Percentiles rank a stretch among this genome's conserved stretches.
Evolutionary conservation across 1,140 invertebrate genomes (phyloP).

Genomic region (Acyrthosiphon pisum): DNA sequence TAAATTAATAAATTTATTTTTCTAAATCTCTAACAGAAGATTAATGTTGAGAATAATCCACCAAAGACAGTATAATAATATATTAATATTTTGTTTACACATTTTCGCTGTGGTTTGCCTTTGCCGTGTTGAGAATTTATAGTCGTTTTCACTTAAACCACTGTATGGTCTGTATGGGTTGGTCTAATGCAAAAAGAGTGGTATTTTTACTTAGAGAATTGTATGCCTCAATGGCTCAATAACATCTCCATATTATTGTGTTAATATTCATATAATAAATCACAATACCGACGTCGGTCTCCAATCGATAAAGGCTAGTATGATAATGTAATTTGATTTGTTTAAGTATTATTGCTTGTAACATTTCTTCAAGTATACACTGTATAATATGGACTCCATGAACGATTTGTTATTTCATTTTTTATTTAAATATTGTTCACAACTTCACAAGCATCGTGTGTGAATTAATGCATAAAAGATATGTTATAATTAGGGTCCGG

Average conservation of each 20-base stretch:
- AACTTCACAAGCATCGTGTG: not conserved
- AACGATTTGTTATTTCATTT: too few species aligned
- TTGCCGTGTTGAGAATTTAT: too few species aligned
- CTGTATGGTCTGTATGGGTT: not conserved
- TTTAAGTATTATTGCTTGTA: not conserved
- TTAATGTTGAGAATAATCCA: not conserved
- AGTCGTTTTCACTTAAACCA: too few species aligned
- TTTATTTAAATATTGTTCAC: not conserved
- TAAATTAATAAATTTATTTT: too few species aligned
- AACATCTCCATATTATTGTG: not conserved
- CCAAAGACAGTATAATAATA: not conserved
- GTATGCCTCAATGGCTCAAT: not conserved
- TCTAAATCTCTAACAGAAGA: not conserved
- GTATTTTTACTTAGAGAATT: not conserved
- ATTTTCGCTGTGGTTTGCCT: not conserved
- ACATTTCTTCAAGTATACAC: not conserved
- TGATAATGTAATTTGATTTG: not conserved
- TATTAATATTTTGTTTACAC: not conserved
- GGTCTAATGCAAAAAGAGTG: not conserved
- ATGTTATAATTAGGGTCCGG: too few species aligned
- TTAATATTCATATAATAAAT: not conserved
- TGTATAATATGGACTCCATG: too few species aligned
- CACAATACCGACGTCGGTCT: not conserved
- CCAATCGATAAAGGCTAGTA: not conserved
- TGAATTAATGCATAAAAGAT: not conserved